Conservation (phyloP, 2,888 invertebrate species). For the Hydriomena furcata region DNA sequence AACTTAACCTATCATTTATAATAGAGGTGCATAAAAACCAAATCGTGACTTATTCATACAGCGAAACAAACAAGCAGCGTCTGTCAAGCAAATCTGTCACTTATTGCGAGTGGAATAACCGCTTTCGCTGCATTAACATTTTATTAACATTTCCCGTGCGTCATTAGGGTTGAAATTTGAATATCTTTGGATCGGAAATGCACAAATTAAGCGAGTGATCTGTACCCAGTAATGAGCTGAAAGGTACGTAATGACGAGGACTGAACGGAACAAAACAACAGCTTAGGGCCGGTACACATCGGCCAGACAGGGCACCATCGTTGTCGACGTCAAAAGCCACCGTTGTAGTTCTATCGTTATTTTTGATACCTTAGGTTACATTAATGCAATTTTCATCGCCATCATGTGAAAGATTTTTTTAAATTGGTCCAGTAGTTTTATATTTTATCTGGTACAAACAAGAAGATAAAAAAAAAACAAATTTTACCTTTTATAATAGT, state of each 20-base stretch:
- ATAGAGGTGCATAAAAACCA: slow-evolving; percentile 53
- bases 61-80: slow-evolving; percentile 70
- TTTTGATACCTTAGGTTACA: no score
- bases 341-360: no score
- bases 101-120: slow-evolving; percentile 70
- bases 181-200: slow-evolving; percentile 82
- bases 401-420: no score
- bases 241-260: slow-evolving; percentile 77
- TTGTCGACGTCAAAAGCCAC: no score
- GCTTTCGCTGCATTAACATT: slow-evolving; percentile 80
- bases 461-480: no score
- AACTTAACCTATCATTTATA: slow-evolving; percentile 35
- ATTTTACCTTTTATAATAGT: no score
- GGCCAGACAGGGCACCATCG: no score
- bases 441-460: no score
- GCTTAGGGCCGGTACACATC: slow-evolving; percentile 46
- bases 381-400: no score
- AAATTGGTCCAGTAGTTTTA: no score
- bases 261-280: slow-evolving; percentile 73
- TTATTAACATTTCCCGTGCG: slow-evolving; percentile 81
- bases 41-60: slow-evolving; percentile 80
- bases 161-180: slow-evolving; percentile 82
- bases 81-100: slow-evolving; percentile 83
- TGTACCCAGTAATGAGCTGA: slow-evolving; percentile 80
- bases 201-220: slow-evolving; percentile 83